Conservation (phyloP, 2,113 vertebrate species). For the Corydoras maculifer region DNA sequence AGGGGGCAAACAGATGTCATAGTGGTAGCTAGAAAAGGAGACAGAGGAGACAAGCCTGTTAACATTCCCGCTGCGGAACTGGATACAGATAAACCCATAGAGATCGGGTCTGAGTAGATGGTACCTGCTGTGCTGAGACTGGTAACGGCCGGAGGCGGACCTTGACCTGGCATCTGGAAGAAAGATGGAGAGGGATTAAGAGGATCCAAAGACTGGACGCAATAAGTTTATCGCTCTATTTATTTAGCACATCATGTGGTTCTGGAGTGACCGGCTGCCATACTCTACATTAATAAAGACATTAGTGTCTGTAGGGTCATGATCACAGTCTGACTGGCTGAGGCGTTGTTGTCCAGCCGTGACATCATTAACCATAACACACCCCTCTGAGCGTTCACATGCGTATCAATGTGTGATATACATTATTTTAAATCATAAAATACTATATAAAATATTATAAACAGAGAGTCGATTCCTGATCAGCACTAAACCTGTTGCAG, state of each 20-base stretch:
- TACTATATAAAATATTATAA: too few species aligned
- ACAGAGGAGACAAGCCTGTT: constrained; percentile 12
- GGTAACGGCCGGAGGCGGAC: constrained; percentile 76
- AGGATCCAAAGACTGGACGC: neutral
- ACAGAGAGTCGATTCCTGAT: too few species aligned
- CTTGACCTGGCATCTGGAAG: constrained; percentile 64
- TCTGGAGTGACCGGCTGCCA: too few species aligned
- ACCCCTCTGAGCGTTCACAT: too few species aligned
- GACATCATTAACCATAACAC: too few species aligned
- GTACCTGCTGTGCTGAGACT: constrained; percentile 83
- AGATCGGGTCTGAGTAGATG: neutral
- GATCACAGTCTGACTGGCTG: too few species aligned
- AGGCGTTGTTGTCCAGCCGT: too few species aligned
- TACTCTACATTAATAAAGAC: neutral
- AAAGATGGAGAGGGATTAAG: constrained; percentile 5
- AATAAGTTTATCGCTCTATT: too few species aligned
- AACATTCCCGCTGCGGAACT: neutral
- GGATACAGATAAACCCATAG: neutral
- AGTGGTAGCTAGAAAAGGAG: constrained; percentile 68
- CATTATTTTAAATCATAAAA: too few species aligned
- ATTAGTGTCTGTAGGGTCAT: neutral
- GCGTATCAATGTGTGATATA: too few species aligned
- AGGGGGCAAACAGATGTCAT: constrained; percentile 78
- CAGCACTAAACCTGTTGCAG: too few species aligned
- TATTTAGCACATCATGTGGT: too few species aligned